Base-by-base conservation (phyloP, 2,113 vertebrate genomes). In the Trinectes maculatus region DNA sequence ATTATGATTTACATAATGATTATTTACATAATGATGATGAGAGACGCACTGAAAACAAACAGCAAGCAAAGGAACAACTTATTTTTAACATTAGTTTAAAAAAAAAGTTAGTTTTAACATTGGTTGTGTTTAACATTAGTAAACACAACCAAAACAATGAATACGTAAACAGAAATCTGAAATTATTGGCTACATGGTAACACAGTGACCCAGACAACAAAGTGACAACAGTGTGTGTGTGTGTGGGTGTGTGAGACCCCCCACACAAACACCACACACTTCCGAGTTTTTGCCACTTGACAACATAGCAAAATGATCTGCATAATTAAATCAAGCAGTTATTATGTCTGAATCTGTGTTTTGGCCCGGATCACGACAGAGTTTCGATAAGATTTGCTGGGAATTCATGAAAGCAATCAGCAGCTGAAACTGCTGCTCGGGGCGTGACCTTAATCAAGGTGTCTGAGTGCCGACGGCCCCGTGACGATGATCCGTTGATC, bases 401-500 rank as follows among this genome's bases (percentile, higher is more conserved):
- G 18, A n/a, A 13, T 68, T 54, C 47, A 46, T 76, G 40, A 80
- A 85, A 67, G 52, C 26, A 81, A 82, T 58, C 43, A 70, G 18
- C 71, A 73, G 74, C 22, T 66, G 79, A 88, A 88, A 85, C 79
- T 48, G 26, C 10, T 22, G 42, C n/a, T n/a, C n/a, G 12, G 42
- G 44, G 64, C 12, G 40, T 79, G 56, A 58, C 71, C 46, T 80
- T 86, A 79, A 74, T 88, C 71, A 86, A 63, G 29, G 49, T 68
- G 80, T 88, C 77, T 87, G 73, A 54, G 66, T 55, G 79, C 60
- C 36, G 71, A 86, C 19, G 75, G 51, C 58, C 39, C 11, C 66
- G 70, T 53, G 40, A 82, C 63, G 67, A 80, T 85, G 86, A 86
- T 89, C 85, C 46, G 58, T 48, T 70, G 81, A 87, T 77, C 73